Evolutionary conservation across 2,113 vertebrate genomes (phyloP).

Genomic region (Prinia subflava): DNA sequence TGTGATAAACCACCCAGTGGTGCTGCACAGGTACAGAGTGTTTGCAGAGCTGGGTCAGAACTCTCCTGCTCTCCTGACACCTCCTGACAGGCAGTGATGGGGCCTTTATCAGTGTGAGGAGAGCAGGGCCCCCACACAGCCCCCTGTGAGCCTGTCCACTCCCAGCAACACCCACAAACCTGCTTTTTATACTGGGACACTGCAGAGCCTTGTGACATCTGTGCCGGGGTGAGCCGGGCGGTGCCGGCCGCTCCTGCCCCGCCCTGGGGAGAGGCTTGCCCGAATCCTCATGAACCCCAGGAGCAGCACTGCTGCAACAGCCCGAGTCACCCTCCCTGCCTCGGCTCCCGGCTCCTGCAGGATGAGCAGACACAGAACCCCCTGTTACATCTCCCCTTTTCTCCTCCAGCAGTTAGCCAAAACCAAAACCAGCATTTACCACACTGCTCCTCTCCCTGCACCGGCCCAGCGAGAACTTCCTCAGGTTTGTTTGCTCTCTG

Average conservation of each 20-base stretch:
- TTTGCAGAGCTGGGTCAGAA: background rate
- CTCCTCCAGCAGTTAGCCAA: background rate
- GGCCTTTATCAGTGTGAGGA: accelerated
- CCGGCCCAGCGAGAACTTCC: background rate
- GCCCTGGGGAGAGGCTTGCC: background rate
- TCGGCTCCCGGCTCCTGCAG: background rate
- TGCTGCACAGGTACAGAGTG: no score
- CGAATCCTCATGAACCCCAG: background rate
- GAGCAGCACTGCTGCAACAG: background rate
- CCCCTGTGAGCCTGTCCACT: background rate
- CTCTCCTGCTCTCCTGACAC: background rate
- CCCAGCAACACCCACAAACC: accelerated
- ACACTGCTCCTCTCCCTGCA: background rate
- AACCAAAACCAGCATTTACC: background rate
- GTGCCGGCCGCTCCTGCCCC: background rate
- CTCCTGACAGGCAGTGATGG: background rate
- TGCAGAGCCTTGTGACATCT: background rate
- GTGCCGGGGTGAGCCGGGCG: accelerated
- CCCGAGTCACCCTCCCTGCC: background rate
- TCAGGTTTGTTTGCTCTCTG: background rate
- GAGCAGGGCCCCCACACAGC: background rate
- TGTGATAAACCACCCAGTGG: background rate
- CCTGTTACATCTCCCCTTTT: background rate
- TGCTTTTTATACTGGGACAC: accelerated
- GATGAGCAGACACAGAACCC: background rate